Evolutionary conservation across 2,888 invertebrate genomes (phyloP).

Genomic region (Liposcelis brunnea): DNA sequence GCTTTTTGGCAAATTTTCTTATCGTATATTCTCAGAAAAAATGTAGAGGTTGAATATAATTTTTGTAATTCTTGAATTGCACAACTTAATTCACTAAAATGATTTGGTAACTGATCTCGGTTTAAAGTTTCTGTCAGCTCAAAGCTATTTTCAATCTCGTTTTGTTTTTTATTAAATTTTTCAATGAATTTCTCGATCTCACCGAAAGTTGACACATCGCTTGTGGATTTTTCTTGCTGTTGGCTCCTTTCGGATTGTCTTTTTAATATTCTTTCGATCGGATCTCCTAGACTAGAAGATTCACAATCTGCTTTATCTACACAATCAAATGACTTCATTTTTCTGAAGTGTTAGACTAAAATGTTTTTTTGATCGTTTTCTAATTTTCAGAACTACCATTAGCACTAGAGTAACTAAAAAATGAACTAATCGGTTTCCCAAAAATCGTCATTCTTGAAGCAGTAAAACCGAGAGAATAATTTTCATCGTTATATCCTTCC

Average conservation of each 20-base stretch:
- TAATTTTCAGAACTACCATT: no score
- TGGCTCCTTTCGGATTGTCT: conserved; percentile 44
- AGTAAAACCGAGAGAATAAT: no score
- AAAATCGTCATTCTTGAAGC: no score
- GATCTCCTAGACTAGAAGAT: conserved; percentile 34
- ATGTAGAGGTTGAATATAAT: conserved; percentile 59
- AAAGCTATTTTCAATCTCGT: conserved; percentile 44
- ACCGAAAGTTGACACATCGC: conserved; percentile 29
- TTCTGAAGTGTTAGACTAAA: conserved; percentile 13
- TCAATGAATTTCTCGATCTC: conserved; percentile 53
- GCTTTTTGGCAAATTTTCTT: conserved; percentile 59
- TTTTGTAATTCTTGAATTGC: conserved; percentile 60
- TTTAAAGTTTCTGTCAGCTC: conserved; percentile 28
- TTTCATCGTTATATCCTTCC: no score
- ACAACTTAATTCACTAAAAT: conserved; percentile 48
- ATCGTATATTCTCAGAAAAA: conserved; percentile 65
- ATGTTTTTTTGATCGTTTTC: conserved; percentile 13
- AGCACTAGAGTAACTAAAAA: no score
- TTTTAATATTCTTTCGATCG: conserved; percentile 45
- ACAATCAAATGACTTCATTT: not conserved
- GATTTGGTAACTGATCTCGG: conserved; percentile 21
- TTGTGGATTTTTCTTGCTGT: conserved; percentile 31
- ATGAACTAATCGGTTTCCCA: no score
- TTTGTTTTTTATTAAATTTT: conserved; percentile 46
- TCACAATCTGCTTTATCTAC: conserved; percentile 23